Evolutionary conservation across 2,888 invertebrate genomes (phyloP), one percentile per base, ranked within the genome.

Genomic region (Seira ritae): DNA sequence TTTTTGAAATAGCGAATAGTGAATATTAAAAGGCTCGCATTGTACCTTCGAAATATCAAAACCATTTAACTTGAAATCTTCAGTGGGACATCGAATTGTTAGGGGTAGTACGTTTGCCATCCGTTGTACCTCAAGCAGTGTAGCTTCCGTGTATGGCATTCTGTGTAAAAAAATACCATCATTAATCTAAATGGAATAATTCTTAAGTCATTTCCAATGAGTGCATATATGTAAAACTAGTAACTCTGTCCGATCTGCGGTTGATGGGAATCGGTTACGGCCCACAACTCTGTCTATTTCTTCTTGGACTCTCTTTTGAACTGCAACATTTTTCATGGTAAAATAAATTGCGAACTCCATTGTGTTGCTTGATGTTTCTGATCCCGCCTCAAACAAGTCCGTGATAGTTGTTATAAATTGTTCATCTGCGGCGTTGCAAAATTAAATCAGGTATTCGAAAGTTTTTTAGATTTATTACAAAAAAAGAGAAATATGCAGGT

Each of bases 251-350:
- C 87, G 86, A 71, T 90, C 90, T 0, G 79, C 70, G 75, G 88
- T 86, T 15, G 72, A 70, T 6, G 90, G 90, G 4, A 82, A 77
- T 3, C 89, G 78, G 62, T 87, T 88, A 1, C 77, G 78, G 0
- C 90, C 90, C 0, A 90, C 75, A 2, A 89, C 86, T 15, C 84
- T 80, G 50, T 90, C 90, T 31, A 90, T 88, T 75, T 90, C 90
- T 8, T 87, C 84, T 15, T 89, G 88, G 0, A 90, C 80, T 55
- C 85, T 86, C 19, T 73, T 66, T 76, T 89, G 89, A 0, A 89
- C 85, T 0, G 87, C 84, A 2, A 89, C 89, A 77, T 87, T 84
- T 4, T 85, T 85, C 17, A 89, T 87, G 74, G 89, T 84, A 19
- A 87, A 89, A 23, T 89, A 81, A 20, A 90, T 75, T 0, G 86